Base-by-base conservation (phyloP, 2,797 vertebrate genomes). In the Sebastes iracundus region DNA sequence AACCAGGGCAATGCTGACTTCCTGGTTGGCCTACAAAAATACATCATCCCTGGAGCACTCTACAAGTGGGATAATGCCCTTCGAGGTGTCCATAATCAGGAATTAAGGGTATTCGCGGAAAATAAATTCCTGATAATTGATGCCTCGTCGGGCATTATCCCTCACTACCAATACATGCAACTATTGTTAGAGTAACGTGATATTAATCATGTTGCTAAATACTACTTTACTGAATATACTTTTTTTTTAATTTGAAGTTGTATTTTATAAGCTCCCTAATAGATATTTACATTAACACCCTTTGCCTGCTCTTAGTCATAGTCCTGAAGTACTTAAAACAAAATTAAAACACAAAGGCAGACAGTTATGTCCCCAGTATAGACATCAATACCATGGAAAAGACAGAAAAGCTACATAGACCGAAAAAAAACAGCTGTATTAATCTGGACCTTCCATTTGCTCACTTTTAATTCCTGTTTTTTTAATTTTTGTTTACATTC, bases 81-180 rank as follows among this genome's bases (percentile, higher is more conserved):
- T 46, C 16, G 16, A 46, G 42, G 42, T 46, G 42, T 46, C 42
- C 16, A 20, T 46, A 46, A 46, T 18, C 42, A 46, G 42, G 42
- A 46, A 46, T 46, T 46, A 46, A 46, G 0, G 42, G 38, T 0
- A 42, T 42, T 42, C 38, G 38, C 2, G 38, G 38, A 18, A 16
- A 0, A 0, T 42, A 42, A 38, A 20, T 46, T 46, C 16, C 42
- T 18, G 42, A 46, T 18, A 46, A 46, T 20, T 0, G 16, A 46
- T 18, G 16, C 42, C 16, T 46, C 42, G 7, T 20, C 1, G 16
- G 42, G 42, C 16, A 46, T 46, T 46, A 46, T 20, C 42, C 42
- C 42, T 46, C 0, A 20, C 42, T 18, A 46, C 42, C 7, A 46
- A 46, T 46, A 46, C 42, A 46, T 46, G 42, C 16, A 46, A 46